phyloP scores from a whole-genome alignment of 2,113 vertebrate species.

The Talpa occidentalis region DNA sequence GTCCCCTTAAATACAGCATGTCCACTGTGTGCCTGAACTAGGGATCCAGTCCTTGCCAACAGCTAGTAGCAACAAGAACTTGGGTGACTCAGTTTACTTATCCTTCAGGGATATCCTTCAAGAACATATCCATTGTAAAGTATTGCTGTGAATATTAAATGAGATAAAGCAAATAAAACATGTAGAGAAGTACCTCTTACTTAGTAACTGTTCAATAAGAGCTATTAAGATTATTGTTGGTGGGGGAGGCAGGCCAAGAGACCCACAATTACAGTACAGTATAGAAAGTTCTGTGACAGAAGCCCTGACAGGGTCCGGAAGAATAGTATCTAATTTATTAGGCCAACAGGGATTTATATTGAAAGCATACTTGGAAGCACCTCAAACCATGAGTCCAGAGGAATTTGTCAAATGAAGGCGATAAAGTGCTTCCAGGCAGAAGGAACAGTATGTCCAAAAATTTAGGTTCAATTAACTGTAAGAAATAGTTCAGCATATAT shows the following conservation, averaged over 20 bases:
- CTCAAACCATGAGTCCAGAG: neutral
- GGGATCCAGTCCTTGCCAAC: neutral
- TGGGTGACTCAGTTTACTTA: neutral
- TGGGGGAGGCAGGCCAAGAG: neutral
- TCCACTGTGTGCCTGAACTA: neutral
- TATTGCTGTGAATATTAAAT: neutral
- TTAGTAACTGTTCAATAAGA: neutral
- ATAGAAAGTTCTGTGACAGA: neutral
- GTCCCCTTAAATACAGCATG: neutral
- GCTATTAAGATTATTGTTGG: neutral
- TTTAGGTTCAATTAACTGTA: neutral
- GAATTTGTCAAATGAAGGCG: neutral
- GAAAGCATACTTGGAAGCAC: neutral
- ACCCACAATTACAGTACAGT: neutral
- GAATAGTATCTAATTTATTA: neutral
- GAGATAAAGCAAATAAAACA: slow-evolving; percentile 17
- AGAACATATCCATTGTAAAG: neutral
- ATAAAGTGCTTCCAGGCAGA: neutral
- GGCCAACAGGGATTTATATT: neutral
- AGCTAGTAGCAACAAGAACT: neutral
- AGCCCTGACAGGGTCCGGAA: neutral
- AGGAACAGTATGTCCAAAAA: neutral
- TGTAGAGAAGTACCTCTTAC: neutral
- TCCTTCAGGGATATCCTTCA: neutral
- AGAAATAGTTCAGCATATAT: neutral